Percentiles rank a stretch among this genome's conserved stretches.
Evolutionary conservation across 1,140 invertebrate genomes (phyloP).

Genomic region (Saccostrea cuccullata): DNA sequence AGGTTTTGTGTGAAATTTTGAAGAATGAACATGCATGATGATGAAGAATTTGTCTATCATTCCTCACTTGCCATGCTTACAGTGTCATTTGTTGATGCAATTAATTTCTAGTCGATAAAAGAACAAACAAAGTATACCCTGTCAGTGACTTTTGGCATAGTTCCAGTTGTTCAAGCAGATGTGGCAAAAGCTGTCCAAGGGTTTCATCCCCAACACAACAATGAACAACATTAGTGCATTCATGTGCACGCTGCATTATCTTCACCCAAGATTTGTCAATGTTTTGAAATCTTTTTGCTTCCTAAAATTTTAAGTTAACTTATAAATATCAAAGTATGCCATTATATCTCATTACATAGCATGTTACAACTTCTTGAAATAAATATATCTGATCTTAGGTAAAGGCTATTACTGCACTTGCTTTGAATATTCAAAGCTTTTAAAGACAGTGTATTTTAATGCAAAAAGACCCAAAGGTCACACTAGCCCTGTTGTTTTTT

Average conservation of each 20-base stretch:
- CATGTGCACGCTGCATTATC: conserved; percentile 97
- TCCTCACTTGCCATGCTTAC: too few relatives aligned
- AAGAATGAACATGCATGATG: too few relatives aligned
- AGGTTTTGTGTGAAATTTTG: too few relatives aligned
- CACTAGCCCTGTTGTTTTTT: too few relatives aligned
- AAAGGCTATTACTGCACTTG: too few relatives aligned
- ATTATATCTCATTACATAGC: background rate
- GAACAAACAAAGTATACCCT: conserved; percentile 80
- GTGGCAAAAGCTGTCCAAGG: conserved; percentile 92
- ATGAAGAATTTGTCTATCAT: too few relatives aligned
- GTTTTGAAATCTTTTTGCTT: conserved; percentile 88
- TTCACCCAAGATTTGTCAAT: conserved; percentile 99
- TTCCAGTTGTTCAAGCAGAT: conserved; percentile 96
- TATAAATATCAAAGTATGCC: background rate
- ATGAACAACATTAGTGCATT: conserved; percentile 94
- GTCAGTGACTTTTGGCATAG: conserved; percentile 97
- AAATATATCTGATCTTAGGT: too few relatives aligned
- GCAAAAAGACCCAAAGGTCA: too few relatives aligned
- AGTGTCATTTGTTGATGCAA: background rate
- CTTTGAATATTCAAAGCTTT: too few relatives aligned
- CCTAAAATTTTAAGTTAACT: conserved; percentile 67
- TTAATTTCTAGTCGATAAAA: background rate
- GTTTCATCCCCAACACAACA: conserved; percentile 97
- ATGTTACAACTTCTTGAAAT: background rate
- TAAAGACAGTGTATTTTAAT: too few relatives aligned